Evolutionary conservation across 1,140 invertebrate genomes (phyloP), one percentile per base, ranked within the genome.

Genomic region (Halyomorpha halys): DNA sequence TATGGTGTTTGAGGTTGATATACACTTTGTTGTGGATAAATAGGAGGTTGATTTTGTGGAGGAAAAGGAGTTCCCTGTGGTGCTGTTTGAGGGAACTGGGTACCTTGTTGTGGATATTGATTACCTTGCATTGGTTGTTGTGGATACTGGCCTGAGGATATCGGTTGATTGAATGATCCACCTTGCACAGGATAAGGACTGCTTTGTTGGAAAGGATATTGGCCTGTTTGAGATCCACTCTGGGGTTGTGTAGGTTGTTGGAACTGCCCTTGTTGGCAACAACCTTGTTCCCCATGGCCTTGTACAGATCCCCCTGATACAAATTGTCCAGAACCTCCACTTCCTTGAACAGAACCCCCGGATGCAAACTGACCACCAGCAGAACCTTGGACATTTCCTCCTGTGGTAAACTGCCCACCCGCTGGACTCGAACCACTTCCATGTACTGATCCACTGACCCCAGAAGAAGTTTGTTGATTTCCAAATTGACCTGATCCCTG

Each of bases 301-400:
- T 49, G 47, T 18, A 49, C n/a, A 19, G n/a, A 49, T 21, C 47
- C 47, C 1, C 47, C 47, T 19, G 47, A 18, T 19, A 18, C 19
- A 11, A 49, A 49, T 49, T 49, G 47, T 5, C 47, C 47, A 18
- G n/a, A 19, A n/a, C 47, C 19, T 11, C 47, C 47, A 49, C n/a
- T 49, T 49, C 47, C 47, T 49, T 49, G 47, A 19, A 49, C 5
- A 8, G 47, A 49, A 6, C 47, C 47, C n/a, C 47, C 47, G 1
- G 47, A 49, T 19, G 47, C 3, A 49, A 49, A 49, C n/a, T 49
- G 47, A 18, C 45, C 23, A 16, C 44, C 34, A 14, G 39, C 45
- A 15, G 61, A 49, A 49, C 45, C 44, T 14, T 45, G 45, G 13
- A 62, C 61, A 49, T 19, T 62, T 21, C 61, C 61, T 23, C 39